Conservation (phyloP, 2,888 invertebrate genomes). For the Serripes groenlandicus region DNA sequence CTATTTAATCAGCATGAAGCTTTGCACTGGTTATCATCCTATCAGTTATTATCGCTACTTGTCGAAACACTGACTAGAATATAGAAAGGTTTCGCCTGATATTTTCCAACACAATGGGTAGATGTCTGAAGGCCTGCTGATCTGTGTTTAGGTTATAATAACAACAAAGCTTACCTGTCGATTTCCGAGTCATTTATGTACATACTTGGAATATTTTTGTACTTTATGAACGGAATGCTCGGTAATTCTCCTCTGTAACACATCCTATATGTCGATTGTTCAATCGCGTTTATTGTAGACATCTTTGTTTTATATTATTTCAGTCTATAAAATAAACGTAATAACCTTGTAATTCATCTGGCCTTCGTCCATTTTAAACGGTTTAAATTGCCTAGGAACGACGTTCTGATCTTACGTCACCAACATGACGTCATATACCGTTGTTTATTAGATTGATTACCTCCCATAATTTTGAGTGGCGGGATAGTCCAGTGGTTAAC, state of each 20-base stretch:
- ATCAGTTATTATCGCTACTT: too few relatives aligned
- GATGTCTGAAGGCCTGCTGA: not conserved
- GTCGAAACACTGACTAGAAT: too few relatives aligned
- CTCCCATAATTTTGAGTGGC: too few relatives aligned
- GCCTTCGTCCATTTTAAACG: not conserved
- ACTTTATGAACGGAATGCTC: conserved; percentile 46
- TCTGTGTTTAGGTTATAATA: too few relatives aligned
- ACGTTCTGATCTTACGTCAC: not conserved
- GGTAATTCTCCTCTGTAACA: conserved; percentile 50
- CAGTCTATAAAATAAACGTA: not conserved
- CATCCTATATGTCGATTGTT: conserved; percentile 63
- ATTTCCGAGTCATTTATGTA: not conserved
- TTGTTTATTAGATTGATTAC: too few relatives aligned
- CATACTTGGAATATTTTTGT: conserved; percentile 56
- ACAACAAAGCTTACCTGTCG: conserved; percentile 33
- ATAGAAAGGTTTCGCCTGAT: too few relatives aligned
- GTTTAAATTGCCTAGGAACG: not conserved
- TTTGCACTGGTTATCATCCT: too few relatives aligned
- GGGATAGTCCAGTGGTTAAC: too few relatives aligned
- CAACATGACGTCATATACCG: conserved; percentile 11
- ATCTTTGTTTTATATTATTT: not conserved
- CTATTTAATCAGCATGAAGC: too few relatives aligned
- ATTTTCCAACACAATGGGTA: too few relatives aligned
- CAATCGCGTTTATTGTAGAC: conserved; percentile 28
- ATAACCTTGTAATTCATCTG: not conserved